These are phyloP conservation scores for Troides helena DNA, from an alignment of 2,888 invertebrate genomes.

Conservation along the genomic window DNA sequence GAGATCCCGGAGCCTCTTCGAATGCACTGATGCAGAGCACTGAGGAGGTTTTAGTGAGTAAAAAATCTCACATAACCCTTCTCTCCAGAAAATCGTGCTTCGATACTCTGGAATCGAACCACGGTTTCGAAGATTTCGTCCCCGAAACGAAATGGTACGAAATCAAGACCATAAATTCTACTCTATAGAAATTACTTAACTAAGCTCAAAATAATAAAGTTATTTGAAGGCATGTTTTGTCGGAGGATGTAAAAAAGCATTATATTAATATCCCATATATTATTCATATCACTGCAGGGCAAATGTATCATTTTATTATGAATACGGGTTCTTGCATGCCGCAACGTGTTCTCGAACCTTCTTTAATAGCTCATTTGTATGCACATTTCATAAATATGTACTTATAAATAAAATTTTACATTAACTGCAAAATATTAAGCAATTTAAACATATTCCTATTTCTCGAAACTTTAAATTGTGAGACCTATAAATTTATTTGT, in stretches of 20 bases:
- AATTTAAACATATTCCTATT: neutral
- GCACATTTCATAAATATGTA: slow-evolving; percentile 20
- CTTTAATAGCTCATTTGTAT: slow-evolving; percentile 35
- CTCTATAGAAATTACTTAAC: neutral
- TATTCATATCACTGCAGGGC: slow-evolving; percentile 17
- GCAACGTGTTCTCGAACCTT: slow-evolving; percentile 13
- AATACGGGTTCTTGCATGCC: neutral
- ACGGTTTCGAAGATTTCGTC: too few relatives aligned
- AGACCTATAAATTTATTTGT: too few relatives aligned
- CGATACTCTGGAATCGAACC: too few relatives aligned
- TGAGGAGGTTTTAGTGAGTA: too few relatives aligned
- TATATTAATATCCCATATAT: slow-evolving; percentile 8
- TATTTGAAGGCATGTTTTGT: neutral
- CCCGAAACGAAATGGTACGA: too few relatives aligned
- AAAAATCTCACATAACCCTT: too few relatives aligned
- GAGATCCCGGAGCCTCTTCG: too few relatives aligned
- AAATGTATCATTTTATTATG: slow-evolving; percentile 11
- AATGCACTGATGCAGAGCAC: too few relatives aligned
- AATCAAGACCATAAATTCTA: neutral
- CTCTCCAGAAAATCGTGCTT: too few relatives aligned
- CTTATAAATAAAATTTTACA: neutral
- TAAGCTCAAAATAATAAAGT: neutral
- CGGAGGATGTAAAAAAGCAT: neutral
- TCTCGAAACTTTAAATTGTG: neutral
- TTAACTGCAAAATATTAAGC: neutral